Conservation (phyloP, 1,140 invertebrate genomes). For the Apis dorsata region DNA sequence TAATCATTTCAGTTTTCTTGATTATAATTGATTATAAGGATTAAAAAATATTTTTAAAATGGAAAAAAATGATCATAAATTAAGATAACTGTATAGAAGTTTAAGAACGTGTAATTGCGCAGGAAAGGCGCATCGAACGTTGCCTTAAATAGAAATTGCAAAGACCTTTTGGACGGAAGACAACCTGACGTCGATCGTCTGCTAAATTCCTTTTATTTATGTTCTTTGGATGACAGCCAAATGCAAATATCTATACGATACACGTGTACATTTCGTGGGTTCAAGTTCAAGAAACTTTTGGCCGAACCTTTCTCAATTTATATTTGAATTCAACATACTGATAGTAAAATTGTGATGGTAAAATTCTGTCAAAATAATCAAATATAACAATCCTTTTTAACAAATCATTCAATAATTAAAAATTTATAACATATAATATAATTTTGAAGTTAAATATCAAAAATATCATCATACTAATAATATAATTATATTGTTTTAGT, state of each 20-base stretch:
- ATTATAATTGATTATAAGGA: not conserved
- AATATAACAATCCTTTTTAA: not conserved
- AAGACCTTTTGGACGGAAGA: constrained; percentile 32
- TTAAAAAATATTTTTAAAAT: not conserved
- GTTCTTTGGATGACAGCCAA: constrained; percentile 62
- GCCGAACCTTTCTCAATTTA: constrained; percentile 1
- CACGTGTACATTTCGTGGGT: constrained; percentile 51
- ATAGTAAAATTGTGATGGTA: not conserved
- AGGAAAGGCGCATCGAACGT: not conserved
- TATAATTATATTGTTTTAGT: not conserved
- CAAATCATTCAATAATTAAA: not conserved
- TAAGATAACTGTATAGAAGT: not conserved
- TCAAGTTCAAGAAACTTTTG: constrained; percentile 71
- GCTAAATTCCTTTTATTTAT: constrained; percentile 35
- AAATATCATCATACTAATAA: not conserved
- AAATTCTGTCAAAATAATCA: not conserved
- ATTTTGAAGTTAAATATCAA: not conserved
- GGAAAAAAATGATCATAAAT: not conserved
- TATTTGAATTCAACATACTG: not conserved
- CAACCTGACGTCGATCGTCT: constrained; percentile 38
- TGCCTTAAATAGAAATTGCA: constrained; percentile 33
- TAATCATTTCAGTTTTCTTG: not conserved
- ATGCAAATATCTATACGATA: constrained; percentile 25
- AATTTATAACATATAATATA: not conserved
- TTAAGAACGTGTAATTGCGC: not conserved